Conservation (phyloP, 2,888 invertebrate species). For the Nymphalis urticae region DNA sequence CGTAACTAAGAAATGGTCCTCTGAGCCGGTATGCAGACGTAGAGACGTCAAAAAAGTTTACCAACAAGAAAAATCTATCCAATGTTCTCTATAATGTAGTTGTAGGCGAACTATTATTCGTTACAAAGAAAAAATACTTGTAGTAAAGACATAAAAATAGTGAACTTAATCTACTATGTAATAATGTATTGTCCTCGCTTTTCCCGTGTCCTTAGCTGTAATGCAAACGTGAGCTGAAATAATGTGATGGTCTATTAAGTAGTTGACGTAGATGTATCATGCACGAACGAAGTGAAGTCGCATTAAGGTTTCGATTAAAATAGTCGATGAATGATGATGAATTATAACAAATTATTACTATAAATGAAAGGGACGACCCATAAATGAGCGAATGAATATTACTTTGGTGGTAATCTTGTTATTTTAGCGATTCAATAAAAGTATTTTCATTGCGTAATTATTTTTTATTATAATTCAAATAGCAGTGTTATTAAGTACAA, state of each 20-base stretch:
- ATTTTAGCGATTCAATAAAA: too few species aligned
- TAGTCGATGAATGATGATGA: background rate
- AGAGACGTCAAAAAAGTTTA: background rate
- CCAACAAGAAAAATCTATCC: background rate
- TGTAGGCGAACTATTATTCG: background rate
- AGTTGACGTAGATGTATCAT: conserved; percentile 69
- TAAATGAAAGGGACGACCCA: background rate
- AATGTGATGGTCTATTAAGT: conserved; percentile 70
- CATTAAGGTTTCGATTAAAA: conserved; percentile 22
- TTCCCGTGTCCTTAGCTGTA: conserved; percentile 68
- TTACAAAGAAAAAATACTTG: background rate
- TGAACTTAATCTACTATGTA: conserved; percentile 50
- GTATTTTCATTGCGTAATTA: too few species aligned
- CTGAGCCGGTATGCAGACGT: background rate
- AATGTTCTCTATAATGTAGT: background rate
- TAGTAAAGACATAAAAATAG: conserved; percentile 58
- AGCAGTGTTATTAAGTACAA: too few species aligned
- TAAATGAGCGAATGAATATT: too few species aligned
- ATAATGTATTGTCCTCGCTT: conserved; percentile 55
- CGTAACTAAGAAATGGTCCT: background rate
- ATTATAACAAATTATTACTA: background rate
- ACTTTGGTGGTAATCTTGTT: too few species aligned
- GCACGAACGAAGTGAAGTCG: conserved; percentile 43
- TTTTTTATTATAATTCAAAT: too few species aligned
- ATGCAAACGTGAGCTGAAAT: conserved; percentile 68